Conservation (phyloP, 1,140 invertebrate genomes). For the Drosophila neocordata region DNA sequence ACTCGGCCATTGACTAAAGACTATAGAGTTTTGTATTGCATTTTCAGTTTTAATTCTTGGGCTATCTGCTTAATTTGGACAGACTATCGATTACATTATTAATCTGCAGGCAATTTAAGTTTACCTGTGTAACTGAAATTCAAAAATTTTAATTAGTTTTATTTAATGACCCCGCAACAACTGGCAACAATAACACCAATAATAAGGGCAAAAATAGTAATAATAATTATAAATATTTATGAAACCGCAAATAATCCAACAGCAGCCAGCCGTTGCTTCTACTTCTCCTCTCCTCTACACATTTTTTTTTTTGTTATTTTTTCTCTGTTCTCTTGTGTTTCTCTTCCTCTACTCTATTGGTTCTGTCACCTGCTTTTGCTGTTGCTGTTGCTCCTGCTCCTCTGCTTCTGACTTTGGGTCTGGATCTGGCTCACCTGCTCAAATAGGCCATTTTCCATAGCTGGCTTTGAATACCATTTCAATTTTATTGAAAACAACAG, state of each 20-base stretch:
- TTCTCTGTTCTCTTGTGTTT: neutral
- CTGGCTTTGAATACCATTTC: constrained; percentile 40
- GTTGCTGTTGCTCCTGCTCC: no score
- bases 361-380: neutral
- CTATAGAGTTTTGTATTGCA: neutral
- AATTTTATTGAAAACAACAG: constrained; percentile 49
- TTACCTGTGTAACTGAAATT: constrained; percentile 10
- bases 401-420: no score
- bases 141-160: constrained; percentile 55
- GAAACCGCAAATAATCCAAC: constrained; percentile 28
- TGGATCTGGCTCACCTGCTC: neutral
- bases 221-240: constrained; percentile 58
- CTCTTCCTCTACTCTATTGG: neutral
- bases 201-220: constrained; percentile 25
- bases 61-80: neutral
- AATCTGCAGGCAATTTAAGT: constrained; percentile 35
- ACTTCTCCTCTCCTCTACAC: neutral
- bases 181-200: constrained; percentile 15
- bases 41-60: neutral
- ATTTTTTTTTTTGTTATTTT: neutral
- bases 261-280: neutral
- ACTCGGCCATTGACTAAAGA: neutral
- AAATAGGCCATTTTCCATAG: neutral
- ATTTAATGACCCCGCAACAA: constrained; percentile 13
- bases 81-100: constrained; percentile 44